Conservation (phyloP, 2,113 vertebrate genomes). For the Forbesichthys papilliferus region DNA sequence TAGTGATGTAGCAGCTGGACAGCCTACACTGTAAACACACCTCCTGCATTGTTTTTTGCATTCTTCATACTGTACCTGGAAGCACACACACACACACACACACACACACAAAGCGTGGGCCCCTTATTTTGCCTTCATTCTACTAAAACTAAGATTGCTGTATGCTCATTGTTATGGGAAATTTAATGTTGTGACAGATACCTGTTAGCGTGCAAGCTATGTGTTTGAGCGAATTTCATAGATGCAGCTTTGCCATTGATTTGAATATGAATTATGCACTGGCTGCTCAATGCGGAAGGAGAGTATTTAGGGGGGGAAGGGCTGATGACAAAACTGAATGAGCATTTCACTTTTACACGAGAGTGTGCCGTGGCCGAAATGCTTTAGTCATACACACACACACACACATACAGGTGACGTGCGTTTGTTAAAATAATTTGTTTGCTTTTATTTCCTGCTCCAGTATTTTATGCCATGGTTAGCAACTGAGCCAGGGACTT, state of each 20-base stretch:
- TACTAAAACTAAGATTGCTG: constrained; percentile 46
- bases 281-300: not conserved
- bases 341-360: not conserved
- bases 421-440: constrained; percentile 29
- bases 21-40: constrained; percentile 36
- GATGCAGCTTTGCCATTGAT: constrained; percentile 49
- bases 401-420: constrained; percentile 1
- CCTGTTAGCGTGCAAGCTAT: constrained; percentile 11
- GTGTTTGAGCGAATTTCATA: constrained; percentile 46
- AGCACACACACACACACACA: constrained; percentile 19
- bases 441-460: constrained; percentile 7
- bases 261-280: constrained; percentile 63
- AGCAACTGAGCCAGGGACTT: constrained; percentile 24
- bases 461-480: constrained; percentile 16
- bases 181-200: constrained; percentile 34
- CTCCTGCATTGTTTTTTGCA: constrained; percentile 55
- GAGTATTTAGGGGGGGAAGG: constrained; percentile 17
- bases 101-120: constrained; percentile 19
- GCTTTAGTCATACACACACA: not conserved
- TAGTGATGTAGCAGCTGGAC: constrained; percentile 45
- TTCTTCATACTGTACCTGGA: constrained; percentile 54
- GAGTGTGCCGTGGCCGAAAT: too few species aligned
- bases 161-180: constrained; percentile 12
- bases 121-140: constrained; percentile 57
- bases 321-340: not conserved